Evolutionary conservation across 2,797 vertebrate species (phyloP).

Genomic region (Onychomys leucogaster): DNA sequence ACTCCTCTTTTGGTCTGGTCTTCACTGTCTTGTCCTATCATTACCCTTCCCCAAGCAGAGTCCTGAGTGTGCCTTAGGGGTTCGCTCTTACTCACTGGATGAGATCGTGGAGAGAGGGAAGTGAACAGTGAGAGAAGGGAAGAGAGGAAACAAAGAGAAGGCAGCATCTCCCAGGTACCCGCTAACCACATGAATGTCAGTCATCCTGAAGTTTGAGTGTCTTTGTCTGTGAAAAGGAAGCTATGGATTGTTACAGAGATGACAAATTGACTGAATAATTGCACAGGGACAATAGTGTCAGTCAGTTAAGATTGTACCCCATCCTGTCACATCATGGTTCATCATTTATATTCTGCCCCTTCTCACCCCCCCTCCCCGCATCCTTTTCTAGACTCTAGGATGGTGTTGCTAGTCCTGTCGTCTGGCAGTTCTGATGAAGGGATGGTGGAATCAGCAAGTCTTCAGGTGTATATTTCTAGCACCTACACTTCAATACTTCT

Average conservation of each 20-base stretch:
- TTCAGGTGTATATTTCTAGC: neutral
- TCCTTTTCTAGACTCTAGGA: neutral
- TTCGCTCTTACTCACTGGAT: neutral
- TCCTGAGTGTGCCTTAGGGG: neutral
- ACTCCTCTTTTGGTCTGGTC: neutral
- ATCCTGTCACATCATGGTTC: accelerated
- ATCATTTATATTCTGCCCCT: too few species aligned
- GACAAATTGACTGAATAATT: accelerated
- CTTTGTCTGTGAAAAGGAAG: neutral
- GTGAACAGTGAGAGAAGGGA: too few species aligned
- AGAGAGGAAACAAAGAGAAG: too few species aligned
- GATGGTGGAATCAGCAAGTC: neutral
- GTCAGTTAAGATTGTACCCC: neutral
- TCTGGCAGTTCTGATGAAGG: neutral
- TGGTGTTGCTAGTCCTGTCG: neutral
- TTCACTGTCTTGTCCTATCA: accelerated
- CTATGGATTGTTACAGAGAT: neutral
- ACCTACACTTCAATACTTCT: neutral
- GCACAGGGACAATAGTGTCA: too few species aligned
- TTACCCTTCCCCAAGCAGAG: neutral
- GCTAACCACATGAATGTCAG: neutral
- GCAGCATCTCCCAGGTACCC: neutral
- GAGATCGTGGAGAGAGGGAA: neutral
- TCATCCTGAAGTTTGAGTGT: neutral
- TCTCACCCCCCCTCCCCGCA: neutral